Conservation (phyloP, 2,888 invertebrate genomes). For the Tiphia femorata region DNA sequence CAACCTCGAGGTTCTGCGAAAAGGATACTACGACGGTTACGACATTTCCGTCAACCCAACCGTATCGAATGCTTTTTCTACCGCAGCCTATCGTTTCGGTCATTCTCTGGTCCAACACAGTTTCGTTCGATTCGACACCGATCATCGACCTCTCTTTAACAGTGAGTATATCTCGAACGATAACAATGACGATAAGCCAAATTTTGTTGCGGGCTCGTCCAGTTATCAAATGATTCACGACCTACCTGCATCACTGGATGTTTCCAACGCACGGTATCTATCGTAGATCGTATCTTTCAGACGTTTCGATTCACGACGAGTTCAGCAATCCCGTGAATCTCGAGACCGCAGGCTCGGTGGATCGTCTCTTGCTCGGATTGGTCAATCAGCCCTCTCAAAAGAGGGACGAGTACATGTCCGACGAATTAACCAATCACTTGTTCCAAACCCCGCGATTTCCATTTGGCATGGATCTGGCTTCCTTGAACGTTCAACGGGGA, state of each 20-base stretch:
- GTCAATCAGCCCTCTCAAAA: constrained; percentile 82
- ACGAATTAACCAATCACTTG: constrained; percentile 85
- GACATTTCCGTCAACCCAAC: constrained; percentile 79
- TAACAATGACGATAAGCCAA: no score
- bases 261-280: no score
- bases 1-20: constrained; percentile 77
- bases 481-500: constrained; percentile 89
- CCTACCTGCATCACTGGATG: no score
- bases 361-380: constrained; percentile 82
- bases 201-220: no score
- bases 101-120: constrained; percentile 87
- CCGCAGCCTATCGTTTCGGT: constrained; percentile 89
- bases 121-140: constrained; percentile 80
- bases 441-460: constrained; percentile 80
- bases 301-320: constrained; percentile 85
- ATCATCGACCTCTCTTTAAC: constrained; percentile 78
- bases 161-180: constrained; percentile 73
- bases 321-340: constrained; percentile 75
- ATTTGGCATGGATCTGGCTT: constrained; percentile 88
- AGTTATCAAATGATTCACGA: no score
- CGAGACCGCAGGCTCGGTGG: constrained; percentile 84
- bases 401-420: constrained; percentile 85
- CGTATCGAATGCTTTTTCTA: constrained; percentile 83
- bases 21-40: constrained; percentile 81
- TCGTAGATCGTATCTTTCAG: constrained; percentile 73